phyloP scores from a whole-genome alignment of 2,797 vertebrate genomes.

The Spinus pinus region DNA sequence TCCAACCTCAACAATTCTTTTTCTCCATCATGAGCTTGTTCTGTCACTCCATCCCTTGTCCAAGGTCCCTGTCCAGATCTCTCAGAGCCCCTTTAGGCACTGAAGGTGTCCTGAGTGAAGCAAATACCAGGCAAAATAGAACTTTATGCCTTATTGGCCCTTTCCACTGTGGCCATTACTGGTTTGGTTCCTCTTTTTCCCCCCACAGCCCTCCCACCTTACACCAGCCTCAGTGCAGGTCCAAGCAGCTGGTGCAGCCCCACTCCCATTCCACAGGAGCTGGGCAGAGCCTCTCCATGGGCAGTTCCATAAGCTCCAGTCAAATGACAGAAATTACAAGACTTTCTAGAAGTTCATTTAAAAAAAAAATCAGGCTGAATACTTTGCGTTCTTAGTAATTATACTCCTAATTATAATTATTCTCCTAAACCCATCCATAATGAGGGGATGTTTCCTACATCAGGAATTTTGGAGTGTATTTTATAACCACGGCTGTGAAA shows the following conservation, averaged over 20 bases:
- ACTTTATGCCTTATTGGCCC: background rate
- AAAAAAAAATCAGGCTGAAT: background rate
- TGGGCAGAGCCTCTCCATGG: background rate
- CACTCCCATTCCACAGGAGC: background rate
- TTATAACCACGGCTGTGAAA: background rate
- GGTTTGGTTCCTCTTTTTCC: background rate
- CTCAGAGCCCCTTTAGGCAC: background rate
- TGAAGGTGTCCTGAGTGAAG: background rate
- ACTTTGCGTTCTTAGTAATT: background rate
- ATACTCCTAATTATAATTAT: background rate
- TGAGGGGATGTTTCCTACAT: background rate
- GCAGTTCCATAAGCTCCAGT: background rate
- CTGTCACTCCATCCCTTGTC: background rate
- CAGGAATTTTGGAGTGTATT: background rate
- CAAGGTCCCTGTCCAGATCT: background rate
- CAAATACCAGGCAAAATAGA: background rate
- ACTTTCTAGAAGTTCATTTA: background rate
- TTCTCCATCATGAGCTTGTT: background rate
- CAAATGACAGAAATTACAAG: background rate
- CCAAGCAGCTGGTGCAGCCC: fast-evolving
- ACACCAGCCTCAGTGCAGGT: background rate
- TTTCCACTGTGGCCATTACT: background rate
- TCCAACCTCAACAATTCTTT: fast-evolving
- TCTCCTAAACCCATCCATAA: background rate
- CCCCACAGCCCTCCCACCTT: background rate